Base-by-base conservation (phyloP, 2,113 vertebrate genomes). In the Talpa occidentalis region DNA sequence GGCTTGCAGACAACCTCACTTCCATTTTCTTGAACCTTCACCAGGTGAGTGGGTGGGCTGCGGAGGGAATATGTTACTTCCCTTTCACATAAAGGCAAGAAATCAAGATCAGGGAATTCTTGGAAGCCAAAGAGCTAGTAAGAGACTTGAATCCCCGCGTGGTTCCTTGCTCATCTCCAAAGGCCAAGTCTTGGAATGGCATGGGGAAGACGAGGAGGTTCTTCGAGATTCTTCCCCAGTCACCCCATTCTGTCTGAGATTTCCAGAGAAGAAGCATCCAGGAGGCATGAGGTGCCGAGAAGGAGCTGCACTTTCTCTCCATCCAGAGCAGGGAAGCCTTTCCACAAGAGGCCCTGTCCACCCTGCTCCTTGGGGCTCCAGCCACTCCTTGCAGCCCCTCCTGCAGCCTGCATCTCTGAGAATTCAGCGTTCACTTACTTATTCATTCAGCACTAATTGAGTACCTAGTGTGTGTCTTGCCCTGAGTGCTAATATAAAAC, bases 61-160 rank as follows among this genome's bases (percentile, higher is more conserved):
- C 10, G n/a, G 14, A 69, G 59, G 64, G 7, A 78, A 70, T 15
- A 17, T 73, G 47, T 44, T 10, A 28, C 76, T 94, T 72, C 76
- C 42, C 66, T 73, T 67, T 44, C 49, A 72, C 69, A 92, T 47
- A 82, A 94, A 49, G 52, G 73, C 30, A 26, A 37, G 16, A 78
- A 24, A 79, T 54, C 49, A 30, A 32, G 10, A 26, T 42, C 17
- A 42, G 88, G 62, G 42, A 32, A 30, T 35, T 69, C 14, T 64
- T 44, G 66, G 52, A 69, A 40, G 11, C 73, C 37, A 1, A 26
- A 59, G 35, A 91, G n/a, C 37, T 24, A 52, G 10, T 32, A 42
- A 0, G 32, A 78, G 73, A 7, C 80, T 62, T 26, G 79, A 69
- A 32, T 37, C 6, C 79, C 66, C 30, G 19, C 69, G 40, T 7